phyloP scores from a whole-genome alignment of 1,140 invertebrate species.

The Lepidurus couesii region DNA sequence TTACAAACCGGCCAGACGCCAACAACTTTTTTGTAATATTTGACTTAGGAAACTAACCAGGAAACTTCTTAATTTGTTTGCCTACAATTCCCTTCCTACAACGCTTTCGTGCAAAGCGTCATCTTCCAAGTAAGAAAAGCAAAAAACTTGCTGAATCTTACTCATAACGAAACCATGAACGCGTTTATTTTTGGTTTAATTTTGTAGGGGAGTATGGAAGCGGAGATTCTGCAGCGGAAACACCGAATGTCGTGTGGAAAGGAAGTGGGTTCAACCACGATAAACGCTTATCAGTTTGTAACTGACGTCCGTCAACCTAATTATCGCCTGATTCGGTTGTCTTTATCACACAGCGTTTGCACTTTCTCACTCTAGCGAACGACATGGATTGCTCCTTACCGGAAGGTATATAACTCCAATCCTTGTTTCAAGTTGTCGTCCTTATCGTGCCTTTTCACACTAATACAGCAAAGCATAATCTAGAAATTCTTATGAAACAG shows the following conservation, averaged over 20 bases:
- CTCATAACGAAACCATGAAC: not conserved
- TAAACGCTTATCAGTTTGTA: not conserved
- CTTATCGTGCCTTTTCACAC: no score
- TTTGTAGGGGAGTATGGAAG: not conserved
- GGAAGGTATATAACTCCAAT: no score
- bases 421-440: no score
- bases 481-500: no score
- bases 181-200: not conserved
- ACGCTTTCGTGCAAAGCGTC: not conserved
- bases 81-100: not conserved
- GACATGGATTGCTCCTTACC: no score
- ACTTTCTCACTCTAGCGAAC: no score
- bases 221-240: constrained; percentile 1
- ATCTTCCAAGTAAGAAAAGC: no score
- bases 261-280: not conserved
- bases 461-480: no score
- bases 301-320: not conserved
- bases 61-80: not conserved
- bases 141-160: not conserved
- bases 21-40: not conserved
- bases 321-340: no score
- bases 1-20: not conserved
- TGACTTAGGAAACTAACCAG: not conserved
- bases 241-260: not conserved
- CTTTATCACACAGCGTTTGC: no score